Percentiles rank a stretch among this genome's conserved stretches.
phyloP scores from a whole-genome alignment of 1,140 invertebrate species.

The Caenorhabditis elegans region WBcel235 BX284605.5:7905501-7906000 shows the following conservation, averaged over 20 bases:
- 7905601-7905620: background rate
- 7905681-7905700: too few relatives aligned
- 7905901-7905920: background rate
- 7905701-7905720: too few relatives aligned
- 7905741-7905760: too few relatives aligned
- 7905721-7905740: too few relatives aligned
- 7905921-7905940: too few relatives aligned
- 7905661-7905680: too few relatives aligned
- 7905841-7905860: too few relatives aligned
- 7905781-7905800: too few relatives aligned
- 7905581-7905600: background rate
- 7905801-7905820: too few relatives aligned
- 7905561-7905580: background rate
- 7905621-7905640: background rate
- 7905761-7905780: too few relatives aligned
- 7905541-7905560: background rate
- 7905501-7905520: background rate
- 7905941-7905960: background rate
- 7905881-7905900: background rate
- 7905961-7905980: background rate
- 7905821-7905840: too few relatives aligned
- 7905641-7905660: too few relatives aligned
- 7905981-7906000: background rate
- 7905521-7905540: background rate
- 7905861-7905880: background rate